Base-by-base conservation (phyloP, 2,888 invertebrate species). In the Sphecodes monilicornis region DNA sequence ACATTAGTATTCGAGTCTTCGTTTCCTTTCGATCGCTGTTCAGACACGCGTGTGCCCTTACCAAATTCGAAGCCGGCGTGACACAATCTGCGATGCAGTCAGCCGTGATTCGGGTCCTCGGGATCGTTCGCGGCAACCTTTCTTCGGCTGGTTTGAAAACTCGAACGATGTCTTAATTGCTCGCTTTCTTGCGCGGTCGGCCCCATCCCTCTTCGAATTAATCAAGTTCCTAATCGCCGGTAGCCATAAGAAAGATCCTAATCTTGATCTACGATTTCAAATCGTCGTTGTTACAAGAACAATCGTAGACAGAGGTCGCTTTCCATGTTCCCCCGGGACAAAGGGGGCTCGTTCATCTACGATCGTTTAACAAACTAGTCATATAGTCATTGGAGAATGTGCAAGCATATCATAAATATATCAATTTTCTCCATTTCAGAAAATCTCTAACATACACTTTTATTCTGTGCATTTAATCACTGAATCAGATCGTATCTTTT, bases 21-120 rank as follows among this genome's bases (percentile, higher is more conserved):
- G 88, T 90, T 88, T 84, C 86, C 93, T 93, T 94, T 94, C 93
- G 93, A 93, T 93, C 92, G 91, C 88, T 89, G 87, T 86, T 83
- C 85, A 80, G 71, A 89, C 88, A 89, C 90, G 90, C 88, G 89
- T 78, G 84, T 75, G 85, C 90, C 86, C 82, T 87, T 78, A 88
- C 89, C 89, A 89, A 91, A 92, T 91, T 91, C 88, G 81, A 88
- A 91, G 86, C 77, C 87, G 83, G 80, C 66, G 88, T 91, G 88
- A 91, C 90, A 90, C 90, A 92, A 90, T 84, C 86, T 83, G 78
- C 82, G 85, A 90, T 85, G 90, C 90, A 87, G 86, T 84, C 86
- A 84, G 68, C 82, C 88, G 90, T 89, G 88, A 90, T 88, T 88
- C 64, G 57, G 78, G 77, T 78, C 64, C 69, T 22, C 78, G 81